Conservation (phyloP, 2,797 vertebrate genomes). For the Acipenser transmontanus region DNA sequence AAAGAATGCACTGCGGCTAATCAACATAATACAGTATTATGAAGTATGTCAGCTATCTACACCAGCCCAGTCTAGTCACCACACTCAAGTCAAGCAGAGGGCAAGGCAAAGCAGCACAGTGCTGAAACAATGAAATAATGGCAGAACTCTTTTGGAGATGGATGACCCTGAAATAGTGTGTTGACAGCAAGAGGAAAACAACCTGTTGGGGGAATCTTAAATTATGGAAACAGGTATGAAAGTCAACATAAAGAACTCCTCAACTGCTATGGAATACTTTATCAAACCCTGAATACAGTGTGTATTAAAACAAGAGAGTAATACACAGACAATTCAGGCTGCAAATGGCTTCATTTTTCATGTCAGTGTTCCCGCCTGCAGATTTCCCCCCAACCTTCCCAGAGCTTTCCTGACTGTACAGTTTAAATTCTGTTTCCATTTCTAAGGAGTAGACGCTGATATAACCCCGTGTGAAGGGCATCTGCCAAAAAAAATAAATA, state of each 20-base stretch:
- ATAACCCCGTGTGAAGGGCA: too few relatives aligned
- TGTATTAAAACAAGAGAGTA: constrained; percentile 14
- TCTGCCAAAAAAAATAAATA: too few relatives aligned
- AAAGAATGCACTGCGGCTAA: constrained; percentile 9
- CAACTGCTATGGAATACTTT: constrained; percentile 26
- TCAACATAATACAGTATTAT: constrained; percentile 5
- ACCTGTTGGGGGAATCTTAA: constrained; percentile 23
- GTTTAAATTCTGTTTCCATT: too few relatives aligned
- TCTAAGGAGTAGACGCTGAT: too few relatives aligned
- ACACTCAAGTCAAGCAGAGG: background rate
- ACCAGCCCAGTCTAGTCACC: background rate
- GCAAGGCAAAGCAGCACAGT: background rate
- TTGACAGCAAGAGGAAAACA: constrained; percentile 14
- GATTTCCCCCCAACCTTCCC: background rate
- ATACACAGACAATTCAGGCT: constrained; percentile 2
- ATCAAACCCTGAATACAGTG: constrained; percentile 38
- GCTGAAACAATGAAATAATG: background rate
- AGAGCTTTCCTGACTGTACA: background rate
- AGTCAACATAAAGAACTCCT: constrained; percentile 26
- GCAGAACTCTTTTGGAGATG: background rate
- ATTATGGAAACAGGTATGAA: constrained; percentile 33
- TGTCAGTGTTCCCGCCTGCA: background rate
- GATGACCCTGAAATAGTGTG: background rate
- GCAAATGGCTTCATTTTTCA: constrained; percentile 19
- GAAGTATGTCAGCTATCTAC: constrained; percentile 13